Evolutionary conservation across 2,888 invertebrate species (phyloP), one percentile per base, ranked within the genome.

Genomic region (Melieria picta): DNA sequence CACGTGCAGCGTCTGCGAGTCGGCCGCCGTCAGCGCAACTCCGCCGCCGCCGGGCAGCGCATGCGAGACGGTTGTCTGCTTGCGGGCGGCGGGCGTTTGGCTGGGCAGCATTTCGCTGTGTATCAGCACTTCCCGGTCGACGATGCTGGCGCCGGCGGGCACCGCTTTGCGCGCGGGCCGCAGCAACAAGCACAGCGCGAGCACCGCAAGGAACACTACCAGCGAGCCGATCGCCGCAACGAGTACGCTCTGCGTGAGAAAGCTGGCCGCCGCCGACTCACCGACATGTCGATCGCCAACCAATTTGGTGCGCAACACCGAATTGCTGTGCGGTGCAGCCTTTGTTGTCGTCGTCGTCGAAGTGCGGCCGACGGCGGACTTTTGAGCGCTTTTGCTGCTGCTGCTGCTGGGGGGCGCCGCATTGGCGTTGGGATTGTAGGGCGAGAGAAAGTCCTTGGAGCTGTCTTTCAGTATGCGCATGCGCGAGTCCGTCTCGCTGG

Each of bases 391-490:
- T 7, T 57, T 67, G 9, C 62, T 10, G 16, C 67, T 10, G 16
- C 67, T 10, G 48, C 56, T 73, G 52, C 69, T 58, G 11, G 64
- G 9, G n/a, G 72, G 7, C 52, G 76, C 75, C 5, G 61, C 70
- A 62, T 78, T 77, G 42, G 70, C 72, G 71, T 78, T 80, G 43
- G 80, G 80, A 66, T 80, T 80, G 73, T 81, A 80, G 42, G 80
- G 79, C 69, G 79, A 77, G 64, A 81, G 74, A 68, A 81, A 81
- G 69, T 81, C 81, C 65, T 81, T 80, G 13, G 82, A 80, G 72
- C 81, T 81, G 55, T 82, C 82, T 72, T 82, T 82, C 4, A 81
- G 76, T 50, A 81, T 81, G 43, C 80, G 80, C 78, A 81, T 79
- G 63, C 80, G 77, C 0, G 80, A 80, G n/a, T 81, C 79, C 1